phyloP scores from a whole-genome alignment of 23 tunicate species.

The Aplidium turbinatum region DNA sequence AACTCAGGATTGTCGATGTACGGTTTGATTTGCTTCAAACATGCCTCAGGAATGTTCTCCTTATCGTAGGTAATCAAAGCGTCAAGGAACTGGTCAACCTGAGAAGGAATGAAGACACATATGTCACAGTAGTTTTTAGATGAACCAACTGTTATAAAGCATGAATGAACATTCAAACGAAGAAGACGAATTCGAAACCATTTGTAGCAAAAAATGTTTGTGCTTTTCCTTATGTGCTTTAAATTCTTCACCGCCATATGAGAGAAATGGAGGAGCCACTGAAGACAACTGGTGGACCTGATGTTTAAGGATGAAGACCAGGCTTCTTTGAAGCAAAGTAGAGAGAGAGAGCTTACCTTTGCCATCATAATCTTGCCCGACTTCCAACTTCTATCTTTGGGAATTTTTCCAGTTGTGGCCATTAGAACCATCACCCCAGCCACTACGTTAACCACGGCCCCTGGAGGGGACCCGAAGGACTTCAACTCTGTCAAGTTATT shows the following conservation, averaged over 20 bases:
- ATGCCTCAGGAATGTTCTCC: conserved; percentile 86
- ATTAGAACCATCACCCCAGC: conserved; percentile 88
- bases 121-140: too few relatives aligned
- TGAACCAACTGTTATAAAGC: too few relatives aligned
- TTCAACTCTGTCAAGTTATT: conserved; percentile 97
- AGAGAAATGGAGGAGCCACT: too few relatives aligned
- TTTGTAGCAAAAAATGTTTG: too few relatives aligned
- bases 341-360: conserved; percentile 63
- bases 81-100: conserved; percentile 92
- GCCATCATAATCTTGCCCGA: conserved; percentile 95
- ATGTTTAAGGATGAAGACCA: too few relatives aligned
- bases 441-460: conserved; percentile 86
- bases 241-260: too few relatives aligned
- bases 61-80: conserved; percentile 86
- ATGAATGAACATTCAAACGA: too few relatives aligned
- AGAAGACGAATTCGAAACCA: too few relatives aligned
- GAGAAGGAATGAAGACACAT: too few relatives aligned
- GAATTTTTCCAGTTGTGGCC: conserved; percentile 94
- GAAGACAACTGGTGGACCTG: too few relatives aligned
- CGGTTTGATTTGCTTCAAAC: conserved; percentile 89
- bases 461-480: conserved; percentile 90
- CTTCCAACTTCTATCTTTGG: conserved; percentile 96
- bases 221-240: too few relatives aligned
- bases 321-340: too few relatives aligned
- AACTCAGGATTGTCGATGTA: conserved; percentile 81